A percentile compares a stretch with the other conserved stretches of the same genome.
Evolutionary conservation across 2,888 invertebrate species (phyloP).

Genomic region (Plagodis pulveraria): DNA sequence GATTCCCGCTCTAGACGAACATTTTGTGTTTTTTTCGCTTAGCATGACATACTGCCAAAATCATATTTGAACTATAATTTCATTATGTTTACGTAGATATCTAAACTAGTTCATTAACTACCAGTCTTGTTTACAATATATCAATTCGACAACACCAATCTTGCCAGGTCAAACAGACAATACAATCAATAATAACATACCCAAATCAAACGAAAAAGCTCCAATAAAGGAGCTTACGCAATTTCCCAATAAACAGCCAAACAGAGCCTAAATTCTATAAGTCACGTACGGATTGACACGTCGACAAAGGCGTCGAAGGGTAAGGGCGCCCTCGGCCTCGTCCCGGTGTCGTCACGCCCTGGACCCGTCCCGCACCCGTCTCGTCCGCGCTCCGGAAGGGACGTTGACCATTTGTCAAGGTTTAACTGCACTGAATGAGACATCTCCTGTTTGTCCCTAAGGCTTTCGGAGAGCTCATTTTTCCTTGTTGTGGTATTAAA

Average conservation of each 20-base stretch:
- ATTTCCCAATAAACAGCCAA: conserved; percentile 34
- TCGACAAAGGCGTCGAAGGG: conserved; percentile 33
- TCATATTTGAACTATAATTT: background rate
- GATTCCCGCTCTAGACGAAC: too few relatives aligned
- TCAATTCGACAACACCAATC: background rate
- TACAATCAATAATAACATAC: conserved; percentile 20
- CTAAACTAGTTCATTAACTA: background rate
- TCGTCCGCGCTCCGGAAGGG: conserved; percentile 38
- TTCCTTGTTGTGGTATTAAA: conserved; percentile 33
- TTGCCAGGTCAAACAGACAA: background rate
- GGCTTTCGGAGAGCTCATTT: conserved; percentile 34
- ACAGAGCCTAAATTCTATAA: conserved; percentile 60
- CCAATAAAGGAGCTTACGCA: conserved; percentile 25
- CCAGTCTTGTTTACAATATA: background rate
- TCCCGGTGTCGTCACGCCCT: conserved; percentile 20
- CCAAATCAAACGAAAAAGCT: conserved; percentile 25
- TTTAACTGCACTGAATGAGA: conserved; percentile 52
- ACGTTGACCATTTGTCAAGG: conserved; percentile 64
- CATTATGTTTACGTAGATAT: background rate
- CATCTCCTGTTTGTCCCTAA: conserved; percentile 46
- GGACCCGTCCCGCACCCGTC: conserved; percentile 31
- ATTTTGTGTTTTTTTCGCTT: too few relatives aligned
- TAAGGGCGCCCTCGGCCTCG: conserved; percentile 14
- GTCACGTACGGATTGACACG: conserved; percentile 53
- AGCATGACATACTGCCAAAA: too few relatives aligned